Evolutionary conservation across 2,797 vertebrate species (phyloP).

Genomic region (Karalla daura): DNA sequence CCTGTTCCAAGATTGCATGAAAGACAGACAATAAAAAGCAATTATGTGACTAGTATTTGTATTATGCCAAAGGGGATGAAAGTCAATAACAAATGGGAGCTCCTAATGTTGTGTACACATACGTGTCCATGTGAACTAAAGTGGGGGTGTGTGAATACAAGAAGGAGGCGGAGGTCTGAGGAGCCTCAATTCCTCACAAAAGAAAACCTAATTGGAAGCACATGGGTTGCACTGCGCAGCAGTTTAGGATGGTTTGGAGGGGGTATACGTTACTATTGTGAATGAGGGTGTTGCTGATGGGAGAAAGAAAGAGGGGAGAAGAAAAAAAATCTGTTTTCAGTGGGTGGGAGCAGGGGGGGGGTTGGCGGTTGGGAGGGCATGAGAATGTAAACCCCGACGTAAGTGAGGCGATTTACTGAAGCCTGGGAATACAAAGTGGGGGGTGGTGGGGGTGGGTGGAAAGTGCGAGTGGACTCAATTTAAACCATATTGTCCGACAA

Average conservation of each 20-base stretch:
- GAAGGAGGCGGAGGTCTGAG: slow-evolving; percentile 51
- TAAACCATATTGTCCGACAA: slow-evolving; percentile 74
- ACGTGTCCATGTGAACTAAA: slow-evolving; percentile 65
- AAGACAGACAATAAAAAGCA: not conserved
- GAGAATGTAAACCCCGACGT: slow-evolving; percentile 82
- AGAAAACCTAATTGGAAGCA: slow-evolving; percentile 82
- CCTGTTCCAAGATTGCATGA: too few species aligned
- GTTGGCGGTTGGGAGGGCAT: slow-evolving; percentile 75
- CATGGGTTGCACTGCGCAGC: slow-evolving; percentile 75
- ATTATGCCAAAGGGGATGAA: slow-evolving; percentile 6
- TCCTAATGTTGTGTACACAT: slow-evolving; percentile 44
- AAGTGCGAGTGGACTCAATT: slow-evolving; percentile 60
- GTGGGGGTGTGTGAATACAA: slow-evolving; percentile 67
- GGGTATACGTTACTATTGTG: slow-evolving; percentile 55
- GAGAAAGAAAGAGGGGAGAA: slow-evolving; percentile 49
- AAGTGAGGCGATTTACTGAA: slow-evolving; percentile 77
- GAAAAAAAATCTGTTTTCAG: slow-evolving; percentile 44
- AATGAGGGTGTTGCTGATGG: slow-evolving; percentile 76
- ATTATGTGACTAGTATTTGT: not conserved
- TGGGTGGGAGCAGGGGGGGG: slow-evolving; percentile 52
- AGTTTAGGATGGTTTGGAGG: slow-evolving; percentile 48
- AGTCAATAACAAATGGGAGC: slow-evolving; percentile 13
- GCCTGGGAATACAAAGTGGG: slow-evolving; percentile 75
- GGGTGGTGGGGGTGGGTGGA: slow-evolving; percentile 12
- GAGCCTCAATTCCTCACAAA: slow-evolving; percentile 71